Conservation (phyloP, 2,888 invertebrate genomes). For the Beris chalybata region DNA sequence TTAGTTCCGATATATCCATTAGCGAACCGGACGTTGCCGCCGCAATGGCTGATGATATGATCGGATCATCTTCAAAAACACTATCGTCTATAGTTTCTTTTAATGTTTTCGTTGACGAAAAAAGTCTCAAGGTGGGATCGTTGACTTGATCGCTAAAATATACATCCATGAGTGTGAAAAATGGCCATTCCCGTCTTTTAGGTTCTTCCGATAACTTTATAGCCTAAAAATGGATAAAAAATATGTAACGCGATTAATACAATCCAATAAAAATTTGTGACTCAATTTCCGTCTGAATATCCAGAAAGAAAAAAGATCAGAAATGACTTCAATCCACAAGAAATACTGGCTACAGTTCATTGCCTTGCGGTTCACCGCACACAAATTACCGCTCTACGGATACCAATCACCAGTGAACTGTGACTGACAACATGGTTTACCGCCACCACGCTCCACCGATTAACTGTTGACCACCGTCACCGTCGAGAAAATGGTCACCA, state of each 20-base stretch:
- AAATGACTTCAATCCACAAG: no score
- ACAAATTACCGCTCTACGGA: no score
- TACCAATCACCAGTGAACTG: no score
- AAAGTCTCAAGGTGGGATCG: slow-evolving; percentile 56
- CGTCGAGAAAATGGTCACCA: no score
- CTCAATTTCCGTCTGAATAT: no score
- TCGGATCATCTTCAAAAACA: slow-evolving; percentile 57
- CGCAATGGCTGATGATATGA: slow-evolving; percentile 55
- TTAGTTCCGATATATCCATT: slow-evolving; percentile 56
- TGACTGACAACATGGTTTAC: no score
- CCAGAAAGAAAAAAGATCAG: no score
- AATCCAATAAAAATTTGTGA: no score
- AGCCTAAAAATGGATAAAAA: slow-evolving; percentile 44
- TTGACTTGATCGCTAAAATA: slow-evolving; percentile 58
- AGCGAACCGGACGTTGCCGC: slow-evolving; percentile 56
- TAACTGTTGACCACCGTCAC: no score
- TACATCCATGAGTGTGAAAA: slow-evolving; percentile 57
- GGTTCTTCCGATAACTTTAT: slow-evolving; percentile 58
- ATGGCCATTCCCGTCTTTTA: slow-evolving; percentile 57
- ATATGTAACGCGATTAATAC: background rate
- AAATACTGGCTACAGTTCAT: no score
- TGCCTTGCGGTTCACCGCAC: no score
- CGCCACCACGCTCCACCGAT: no score
- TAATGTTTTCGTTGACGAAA: slow-evolving; percentile 56
- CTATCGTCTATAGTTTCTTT: slow-evolving; percentile 56